Evolutionary conservation across 2,113 vertebrate genomes (phyloP), one percentile per base, ranked within the genome.

Genomic region (Alces alces): DNA sequence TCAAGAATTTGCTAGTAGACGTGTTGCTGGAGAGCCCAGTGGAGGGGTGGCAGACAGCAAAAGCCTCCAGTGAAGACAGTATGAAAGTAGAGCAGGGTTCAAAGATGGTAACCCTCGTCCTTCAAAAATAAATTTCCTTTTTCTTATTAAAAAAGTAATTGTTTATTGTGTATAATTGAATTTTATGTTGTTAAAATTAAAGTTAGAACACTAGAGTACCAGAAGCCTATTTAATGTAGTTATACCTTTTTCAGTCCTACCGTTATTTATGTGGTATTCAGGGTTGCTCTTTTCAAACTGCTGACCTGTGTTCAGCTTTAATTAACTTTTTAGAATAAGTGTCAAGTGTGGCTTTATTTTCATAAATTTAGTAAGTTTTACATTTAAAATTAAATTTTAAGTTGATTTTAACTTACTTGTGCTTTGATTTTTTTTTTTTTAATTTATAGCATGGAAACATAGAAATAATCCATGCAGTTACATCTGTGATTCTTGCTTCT

Each of bases 381-480:
- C 61, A 36, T 79, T 92, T 91, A 80, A 87, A 88, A 36, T 83
- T 85, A 39, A 91, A 54, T 66, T 90, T 93, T 85, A 86, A 93
- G 28, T 92, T 96, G 28, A 84, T 93, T 70, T 97, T 95, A 80
- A 91, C 55, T 70, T 15, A 91, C 15, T 93, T 5, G 5, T 79
- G 16, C 28, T 87, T 95, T 57, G 9, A 14, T 36, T 57, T 92
- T 92, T 78, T 60, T 95, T 50, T 45, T 60, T 23, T 39, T 39
- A 13, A 60, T 73, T 97, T 95, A 54, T 98, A 99, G 99, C 99
- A 98, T 98, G 99, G 94, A 87, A 98, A 97, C 73, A 97, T 98
- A 97, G 98, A 99, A 94, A 98, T 99, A 60, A 99, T 99, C 93
- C 98, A 99, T 0, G 99, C 99, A 7, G 98, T 99, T 66, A 98